Conservation (phyloP, 2,113 vertebrate genomes). For the Dinomys branickii region DNA sequence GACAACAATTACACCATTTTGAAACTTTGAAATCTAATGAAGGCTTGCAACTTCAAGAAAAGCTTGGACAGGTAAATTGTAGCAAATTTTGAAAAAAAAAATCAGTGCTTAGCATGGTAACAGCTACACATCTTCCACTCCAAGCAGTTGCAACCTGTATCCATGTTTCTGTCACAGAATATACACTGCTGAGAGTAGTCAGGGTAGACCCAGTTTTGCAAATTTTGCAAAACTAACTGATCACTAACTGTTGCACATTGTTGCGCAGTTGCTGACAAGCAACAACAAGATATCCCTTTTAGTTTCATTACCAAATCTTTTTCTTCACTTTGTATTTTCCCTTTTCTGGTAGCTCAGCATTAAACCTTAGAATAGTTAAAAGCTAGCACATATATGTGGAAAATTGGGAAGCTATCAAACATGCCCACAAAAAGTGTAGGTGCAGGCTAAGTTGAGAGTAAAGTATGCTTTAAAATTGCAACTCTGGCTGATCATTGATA, state of each 20-base stretch:
- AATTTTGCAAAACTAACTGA: not conserved
- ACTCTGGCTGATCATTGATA: not conserved
- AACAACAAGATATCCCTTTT: not conserved
- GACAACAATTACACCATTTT: not conserved
- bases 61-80: not conserved
- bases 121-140: not conserved
- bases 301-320: not conserved
- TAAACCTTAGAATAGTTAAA: not conserved
- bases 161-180: not conserved
- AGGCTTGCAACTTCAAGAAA: not conserved
- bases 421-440: not conserved
- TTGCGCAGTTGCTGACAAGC: too few relatives aligned
- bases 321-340: not conserved
- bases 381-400: not conserved
- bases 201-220: not conserved
- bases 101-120: not conserved
- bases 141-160: not conserved
- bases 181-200: not conserved
- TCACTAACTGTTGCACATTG: not conserved
- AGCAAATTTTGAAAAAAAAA: not conserved
- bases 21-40: not conserved
- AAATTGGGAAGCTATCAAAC: not conserved
- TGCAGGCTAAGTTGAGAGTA: not conserved
- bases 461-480: not conserved
- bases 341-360: not conserved